phyloP scores from a whole-genome alignment of 1,140 invertebrate genomes.

The Bombus consobrinus region DNA sequence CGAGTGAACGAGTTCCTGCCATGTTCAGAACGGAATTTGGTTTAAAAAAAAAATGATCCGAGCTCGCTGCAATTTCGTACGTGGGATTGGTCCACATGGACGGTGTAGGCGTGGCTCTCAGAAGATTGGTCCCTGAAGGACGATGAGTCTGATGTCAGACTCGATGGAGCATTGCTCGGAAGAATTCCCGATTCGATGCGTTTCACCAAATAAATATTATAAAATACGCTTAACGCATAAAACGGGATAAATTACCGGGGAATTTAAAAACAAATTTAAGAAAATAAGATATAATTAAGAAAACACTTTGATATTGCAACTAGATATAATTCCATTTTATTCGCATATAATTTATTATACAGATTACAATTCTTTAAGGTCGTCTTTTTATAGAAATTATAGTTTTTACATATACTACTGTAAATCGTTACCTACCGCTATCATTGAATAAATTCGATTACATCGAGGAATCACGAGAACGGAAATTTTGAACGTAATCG shows the following conservation, averaged over 20 bases:
- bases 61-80: conserved; percentile 57
- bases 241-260: background rate
- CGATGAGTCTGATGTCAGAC: conserved; percentile 58
- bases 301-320: background rate
- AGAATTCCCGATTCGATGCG: background rate
- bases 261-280: background rate
- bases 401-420: background rate
- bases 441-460: background rate
- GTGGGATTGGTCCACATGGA: conserved; percentile 68
- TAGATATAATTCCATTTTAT: background rate
- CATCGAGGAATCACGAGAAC: background rate
- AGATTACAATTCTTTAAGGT: background rate
- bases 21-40: conserved; percentile 61
- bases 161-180: conserved; percentile 14
- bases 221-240: background rate
- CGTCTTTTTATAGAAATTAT: background rate
- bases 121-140: conserved; percentile 68
- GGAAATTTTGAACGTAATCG: background rate
- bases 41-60: conserved; percentile 52
- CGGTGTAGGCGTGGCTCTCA: conserved; percentile 70
- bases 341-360: background rate
- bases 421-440: background rate
- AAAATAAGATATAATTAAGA: background rate
- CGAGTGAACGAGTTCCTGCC: conserved; percentile 48
- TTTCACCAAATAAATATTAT: conserved; percentile 21